These are phyloP conservation scores for Acrocephalus kingi DNA, from an alignment of 2,113 vertebrate species.

Conservation along the genomic window DNA sequence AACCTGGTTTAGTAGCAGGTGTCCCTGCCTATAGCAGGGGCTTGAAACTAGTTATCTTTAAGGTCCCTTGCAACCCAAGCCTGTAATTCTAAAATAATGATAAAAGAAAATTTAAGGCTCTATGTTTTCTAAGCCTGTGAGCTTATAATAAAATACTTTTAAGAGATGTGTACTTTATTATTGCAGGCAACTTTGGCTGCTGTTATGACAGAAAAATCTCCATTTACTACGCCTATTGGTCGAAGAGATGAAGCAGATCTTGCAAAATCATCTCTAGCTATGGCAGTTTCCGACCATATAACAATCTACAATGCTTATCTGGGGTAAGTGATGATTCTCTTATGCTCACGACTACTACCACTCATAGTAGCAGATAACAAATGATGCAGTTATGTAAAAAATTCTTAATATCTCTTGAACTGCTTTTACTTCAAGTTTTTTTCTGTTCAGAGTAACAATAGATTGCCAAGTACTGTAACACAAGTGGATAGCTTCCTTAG, in stretches of 20 bases:
- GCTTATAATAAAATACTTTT: background rate
- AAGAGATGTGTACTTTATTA: background rate
- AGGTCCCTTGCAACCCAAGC: background rate
- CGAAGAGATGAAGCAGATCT: conserved; percentile 94
- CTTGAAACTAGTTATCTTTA: background rate
- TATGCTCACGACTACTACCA: background rate
- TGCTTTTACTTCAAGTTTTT: background rate
- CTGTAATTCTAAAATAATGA: background rate
- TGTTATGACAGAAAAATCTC: conserved; percentile 96
- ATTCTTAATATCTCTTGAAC: background rate
- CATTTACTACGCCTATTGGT: conserved; percentile 93
- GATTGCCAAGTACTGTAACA: background rate
- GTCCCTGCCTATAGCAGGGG: background rate
- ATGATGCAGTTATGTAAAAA: background rate
- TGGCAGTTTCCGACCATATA: conserved; percentile 92
- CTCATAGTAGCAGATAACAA: background rate
- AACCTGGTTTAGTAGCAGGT: background rate
- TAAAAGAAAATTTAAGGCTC: background rate
- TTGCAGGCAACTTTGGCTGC: conserved; percentile 92
- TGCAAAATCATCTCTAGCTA: conserved; percentile 87
- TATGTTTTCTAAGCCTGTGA: background rate
- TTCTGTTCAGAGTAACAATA: background rate
- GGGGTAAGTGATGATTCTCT: conserved; percentile 76
- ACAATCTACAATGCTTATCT: conserved; percentile 93
- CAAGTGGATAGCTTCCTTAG: background rate